phyloP scores from a whole-genome alignment of 2,888 invertebrate genomes.

The Ectropis crepuscularia region DNA sequence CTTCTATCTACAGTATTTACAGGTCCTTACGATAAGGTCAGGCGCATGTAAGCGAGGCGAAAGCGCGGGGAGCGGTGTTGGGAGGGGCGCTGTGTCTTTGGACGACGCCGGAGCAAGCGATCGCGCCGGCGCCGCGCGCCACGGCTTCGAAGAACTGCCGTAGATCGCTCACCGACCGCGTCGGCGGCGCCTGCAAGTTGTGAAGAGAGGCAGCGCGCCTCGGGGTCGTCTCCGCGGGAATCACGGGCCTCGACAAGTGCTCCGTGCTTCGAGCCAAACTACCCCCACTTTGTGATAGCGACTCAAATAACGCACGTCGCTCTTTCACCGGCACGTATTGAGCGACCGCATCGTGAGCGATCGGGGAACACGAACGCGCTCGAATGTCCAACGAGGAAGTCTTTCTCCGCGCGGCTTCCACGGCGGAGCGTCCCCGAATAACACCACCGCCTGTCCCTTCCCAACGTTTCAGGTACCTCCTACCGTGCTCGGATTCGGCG shows the following conservation, averaged over 20 bases:
- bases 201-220: slow-evolving; percentile 88
- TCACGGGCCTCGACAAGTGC: slow-evolving; percentile 75
- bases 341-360: slow-evolving; percentile 77
- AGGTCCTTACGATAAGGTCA: slow-evolving; percentile 53
- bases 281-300: slow-evolving; percentile 86
- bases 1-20: slow-evolving; percentile 76
- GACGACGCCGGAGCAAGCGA: slow-evolving; percentile 56
- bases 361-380: slow-evolving; percentile 79
- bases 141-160: slow-evolving; percentile 89
- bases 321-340: slow-evolving; percentile 89
- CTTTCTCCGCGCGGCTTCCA: slow-evolving; percentile 76
- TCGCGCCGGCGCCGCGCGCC: slow-evolving; percentile 74
- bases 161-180: slow-evolving; percentile 87
- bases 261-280: slow-evolving; percentile 87
- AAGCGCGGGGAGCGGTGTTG: slow-evolving; percentile 67
- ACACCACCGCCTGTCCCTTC: slow-evolving; percentile 74
- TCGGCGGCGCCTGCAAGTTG: slow-evolving; percentile 84
- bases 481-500: slow-evolving; percentile 73
- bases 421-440: slow-evolving; percentile 70
- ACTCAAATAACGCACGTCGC: slow-evolving; percentile 89
- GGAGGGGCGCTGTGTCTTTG: slow-evolving; percentile 72
- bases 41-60: slow-evolving; percentile 74
- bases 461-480: slow-evolving; percentile 78
- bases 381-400: slow-evolving; percentile 73
- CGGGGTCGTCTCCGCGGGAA: slow-evolving; percentile 72